Base-by-base conservation (phyloP, 2,797 vertebrate species). In the Glyptemys insculpta region DNA sequence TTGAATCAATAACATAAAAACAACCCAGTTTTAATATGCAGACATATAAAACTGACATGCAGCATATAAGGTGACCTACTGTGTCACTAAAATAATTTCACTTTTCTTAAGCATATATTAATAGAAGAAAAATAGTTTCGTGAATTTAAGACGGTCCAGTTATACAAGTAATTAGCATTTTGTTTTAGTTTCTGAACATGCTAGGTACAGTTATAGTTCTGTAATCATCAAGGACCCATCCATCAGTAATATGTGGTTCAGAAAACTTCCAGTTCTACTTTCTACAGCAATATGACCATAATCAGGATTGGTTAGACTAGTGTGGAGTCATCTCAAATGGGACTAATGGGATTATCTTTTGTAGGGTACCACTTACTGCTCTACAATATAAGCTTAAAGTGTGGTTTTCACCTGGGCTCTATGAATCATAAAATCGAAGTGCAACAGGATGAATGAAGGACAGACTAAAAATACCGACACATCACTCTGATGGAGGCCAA, bases 121-220 rank as follows among this genome's bases (percentile, higher is more conserved):
- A 23, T 44, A 53, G 31, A 86, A 27, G 7, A 37, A 89, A 93
- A 49, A 0, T 5, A 59, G 47, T 15, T 34, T 80, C 29, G 85
- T 27, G 10, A 37, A 21, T 54, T 79, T 52, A 68, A 93, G 27
- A 68, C 5, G 79, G 49, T 62, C 82, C 50, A 52, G 16, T 27
- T 68, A 23, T 12, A 25, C 10, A 52, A 21, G 9, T 52, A 90
- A 82, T 57, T 34, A 85, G 21, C 7, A 82, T 21, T 62, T n/a
- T 65, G 41, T 6, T 85, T 14, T 10, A 78, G 25, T 8, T 27
- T 53, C 44, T 56, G 59, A 76, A 62, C 15, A 62, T 1, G 56
- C 50, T 25, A 88, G 56, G 34, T 84, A 79, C 15, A 89, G 9
- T 83, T 93, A 74, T 14, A 88, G 23, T 29, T 86, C 85, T 94